These are phyloP conservation scores for Semicossyphus pulcher DNA, from an alignment of 2,113 vertebrate species.

Conservation along the genomic window DNA sequence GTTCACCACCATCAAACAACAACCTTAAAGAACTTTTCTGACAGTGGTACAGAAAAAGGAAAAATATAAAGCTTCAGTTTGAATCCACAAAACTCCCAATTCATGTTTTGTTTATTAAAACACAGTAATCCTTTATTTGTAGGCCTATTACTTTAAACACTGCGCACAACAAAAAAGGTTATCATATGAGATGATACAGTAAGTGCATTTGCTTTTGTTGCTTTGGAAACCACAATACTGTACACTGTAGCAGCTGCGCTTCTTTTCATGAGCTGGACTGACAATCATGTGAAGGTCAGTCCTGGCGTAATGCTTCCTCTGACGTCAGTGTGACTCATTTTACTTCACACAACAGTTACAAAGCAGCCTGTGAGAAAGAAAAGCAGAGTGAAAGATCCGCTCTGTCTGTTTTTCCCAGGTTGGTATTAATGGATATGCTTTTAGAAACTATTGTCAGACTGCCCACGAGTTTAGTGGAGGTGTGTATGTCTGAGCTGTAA, in stretches of 20 bases:
- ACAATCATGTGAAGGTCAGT: slow-evolving; percentile 39
- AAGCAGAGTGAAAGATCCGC: neutral
- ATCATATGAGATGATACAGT: slow-evolving; percentile 23
- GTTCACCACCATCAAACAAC: too few relatives aligned
- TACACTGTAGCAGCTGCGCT: neutral
- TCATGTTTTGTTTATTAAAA: neutral
- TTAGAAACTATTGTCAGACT: neutral
- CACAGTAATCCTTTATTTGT: neutral
- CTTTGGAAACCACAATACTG: slow-evolving; percentile 53
- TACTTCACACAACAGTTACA: slow-evolving; percentile 1
- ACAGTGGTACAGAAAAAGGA: too few relatives aligned
- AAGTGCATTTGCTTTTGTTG: slow-evolving; percentile 39
- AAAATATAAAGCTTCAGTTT: too few relatives aligned
- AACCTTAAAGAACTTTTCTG: too few relatives aligned
- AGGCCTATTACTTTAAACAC: neutral
- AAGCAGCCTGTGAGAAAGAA: neutral
- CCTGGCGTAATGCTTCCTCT: slow-evolving; percentile 10
- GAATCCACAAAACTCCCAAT: too few relatives aligned
- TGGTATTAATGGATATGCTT: neutral
- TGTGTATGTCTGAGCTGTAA: neutral
- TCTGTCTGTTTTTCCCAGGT: neutral
- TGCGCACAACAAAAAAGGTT: neutral
- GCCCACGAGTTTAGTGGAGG: neutral
- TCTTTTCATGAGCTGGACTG: slow-evolving; percentile 14
- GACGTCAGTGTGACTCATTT: slow-evolving; percentile 53